These are phyloP conservation scores for Ceratothoa steindachneri DNA, from an alignment of 2,888 invertebrate species.

Conservation along the genomic window DNA sequence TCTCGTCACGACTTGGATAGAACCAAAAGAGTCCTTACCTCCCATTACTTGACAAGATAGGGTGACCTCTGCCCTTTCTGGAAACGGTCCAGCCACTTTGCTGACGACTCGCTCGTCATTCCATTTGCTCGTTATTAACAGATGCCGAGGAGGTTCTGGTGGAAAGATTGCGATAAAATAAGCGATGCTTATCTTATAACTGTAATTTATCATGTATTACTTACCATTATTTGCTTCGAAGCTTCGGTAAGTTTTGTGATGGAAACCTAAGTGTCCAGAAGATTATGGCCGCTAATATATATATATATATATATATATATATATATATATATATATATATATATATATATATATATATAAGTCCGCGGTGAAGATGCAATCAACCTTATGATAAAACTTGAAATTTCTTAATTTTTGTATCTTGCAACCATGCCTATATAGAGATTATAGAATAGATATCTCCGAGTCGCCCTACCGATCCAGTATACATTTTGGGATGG, in stretches of 20 bases:
- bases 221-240: too few species aligned
- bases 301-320: constrained; percentile 5
- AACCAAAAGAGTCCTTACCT: constrained; percentile 18
- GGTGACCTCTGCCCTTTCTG: constrained; percentile 9
- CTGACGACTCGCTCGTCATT: constrained; percentile 15
- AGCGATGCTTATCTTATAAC: too few species aligned
- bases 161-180: not conserved
- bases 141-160: constrained; percentile 22
- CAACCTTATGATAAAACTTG: too few species aligned
- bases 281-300: too few species aligned
- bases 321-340: constrained; percentile 12
- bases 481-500: too few species aligned
- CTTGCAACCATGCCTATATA: too few species aligned
- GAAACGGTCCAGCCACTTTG: constrained; percentile 16
- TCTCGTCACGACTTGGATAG: too few species aligned
- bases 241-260: too few species aligned
- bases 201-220: too few species aligned
- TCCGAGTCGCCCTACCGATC: too few species aligned
- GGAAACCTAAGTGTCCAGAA: not conserved
- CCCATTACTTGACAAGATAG: constrained; percentile 22
- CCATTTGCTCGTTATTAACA: constrained; percentile 16
- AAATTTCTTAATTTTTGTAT: too few species aligned
- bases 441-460: too few species aligned
- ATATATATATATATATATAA: not conserved
- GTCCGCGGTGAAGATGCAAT: not conserved